Base-by-base conservation (phyloP, 1,140 invertebrate species). In the Neocloeon triangulifer region DNA sequence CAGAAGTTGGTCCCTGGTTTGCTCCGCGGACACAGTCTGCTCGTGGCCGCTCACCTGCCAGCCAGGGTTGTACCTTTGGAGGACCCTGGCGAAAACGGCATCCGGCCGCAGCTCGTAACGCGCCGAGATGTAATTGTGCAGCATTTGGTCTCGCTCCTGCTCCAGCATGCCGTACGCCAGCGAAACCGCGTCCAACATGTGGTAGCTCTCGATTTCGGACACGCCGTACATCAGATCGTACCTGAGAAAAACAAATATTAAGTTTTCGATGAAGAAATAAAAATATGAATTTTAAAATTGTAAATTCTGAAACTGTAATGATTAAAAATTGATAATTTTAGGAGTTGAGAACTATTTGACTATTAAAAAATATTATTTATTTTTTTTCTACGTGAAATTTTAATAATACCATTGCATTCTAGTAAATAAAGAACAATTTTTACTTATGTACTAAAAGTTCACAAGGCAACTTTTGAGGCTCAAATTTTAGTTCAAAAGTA, bases 201-300 rank as follows among this genome's bases (percentile, higher is more conserved):
- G 71, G 45, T 81, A 80, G 36, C 79, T 81, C 50, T 94, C 88
- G 38, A 75, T 58, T 50, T 84, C 73, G 4, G 79, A 85, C 9
- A 88, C 69, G 16, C 89, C 89, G 41, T 82, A 76, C 55, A 95
- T 58, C 27, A 95, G 55, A 45, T 88, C 82, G 44, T 80, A 86
- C 40, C 76, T 80, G 49, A 22, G n/a, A n/a, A n/a, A n/a, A 53
- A 44, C 36, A 39, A 37, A 37, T 34, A n/a, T n/a, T n/a, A n/a
- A n/a, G n/a, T n/a, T n/a, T n/a, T n/a, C n/a, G n/a, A n/a, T n/a
- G n/a, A n/a, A n/a, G n/a, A n/a, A n/a, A n/a, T n/a, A n/a, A n/a
- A n/a, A n/a, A n/a, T n/a, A n/a, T n/a, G n/a, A n/a, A n/a, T n/a
- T n/a, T n/a, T n/a, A n/a, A n/a, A n/a, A n/a, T n/a, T n/a, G n/a